Conservation (phyloP, 2,888 invertebrate genomes). For the Hermaeophaga mercurialis region DNA sequence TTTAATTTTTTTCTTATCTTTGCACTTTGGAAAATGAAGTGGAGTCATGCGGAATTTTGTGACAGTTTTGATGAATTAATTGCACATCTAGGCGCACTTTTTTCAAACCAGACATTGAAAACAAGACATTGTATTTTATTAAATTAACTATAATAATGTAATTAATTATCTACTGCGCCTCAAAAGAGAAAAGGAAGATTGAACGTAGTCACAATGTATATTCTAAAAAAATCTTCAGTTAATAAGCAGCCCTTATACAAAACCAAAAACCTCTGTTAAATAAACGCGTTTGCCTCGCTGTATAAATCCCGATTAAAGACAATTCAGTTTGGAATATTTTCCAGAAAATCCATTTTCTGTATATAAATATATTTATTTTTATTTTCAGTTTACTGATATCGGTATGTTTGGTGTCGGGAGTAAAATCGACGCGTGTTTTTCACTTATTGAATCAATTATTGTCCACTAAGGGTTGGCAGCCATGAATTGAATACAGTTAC, state of each 20-base stretch:
- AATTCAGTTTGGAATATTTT: constrained; percentile 16
- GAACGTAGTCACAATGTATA: too few relatives aligned
- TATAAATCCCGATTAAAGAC: not conserved
- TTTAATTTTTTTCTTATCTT: constrained; percentile 22
- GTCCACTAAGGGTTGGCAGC: constrained; percentile 57
- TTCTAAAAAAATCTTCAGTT: too few relatives aligned
- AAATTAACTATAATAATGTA: too few relatives aligned
- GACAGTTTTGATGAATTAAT: constrained; percentile 17
- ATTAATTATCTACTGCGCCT: too few relatives aligned
- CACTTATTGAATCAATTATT: constrained; percentile 59
- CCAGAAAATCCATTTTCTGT: constrained; percentile 13
- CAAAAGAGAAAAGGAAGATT: too few relatives aligned
- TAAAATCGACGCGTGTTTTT: constrained; percentile 54
- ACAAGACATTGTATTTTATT: too few relatives aligned
- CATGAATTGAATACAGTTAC: constrained; percentile 47
- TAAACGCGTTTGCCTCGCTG: not conserved
- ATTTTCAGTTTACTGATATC: constrained; percentile 51
- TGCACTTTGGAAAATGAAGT: constrained; percentile 21
- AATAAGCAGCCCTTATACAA: too few relatives aligned
- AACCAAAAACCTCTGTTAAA: too few relatives aligned
- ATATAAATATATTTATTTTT: constrained; percentile 46
- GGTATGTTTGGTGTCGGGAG: constrained; percentile 55
- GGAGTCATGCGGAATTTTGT: constrained; percentile 9
- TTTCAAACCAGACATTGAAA: not conserved
- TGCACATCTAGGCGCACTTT: constrained; percentile 2